Conservation (phyloP, 2,888 invertebrate species). For the Amphipyra tragopoginis region DNA sequence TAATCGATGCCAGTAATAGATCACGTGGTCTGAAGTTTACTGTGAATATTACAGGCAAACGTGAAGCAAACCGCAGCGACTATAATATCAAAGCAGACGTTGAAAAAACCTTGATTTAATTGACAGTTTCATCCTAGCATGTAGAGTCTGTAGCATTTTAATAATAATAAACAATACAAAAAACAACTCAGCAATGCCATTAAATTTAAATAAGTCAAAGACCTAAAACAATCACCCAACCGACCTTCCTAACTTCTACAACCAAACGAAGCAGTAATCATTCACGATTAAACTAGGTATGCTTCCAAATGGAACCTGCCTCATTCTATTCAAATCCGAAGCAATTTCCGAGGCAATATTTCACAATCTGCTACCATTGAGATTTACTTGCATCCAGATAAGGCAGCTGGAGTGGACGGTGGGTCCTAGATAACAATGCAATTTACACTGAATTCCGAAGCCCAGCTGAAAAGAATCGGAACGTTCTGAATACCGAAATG, state of each 20-base stretch:
- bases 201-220: background rate
- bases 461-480: constrained; percentile 52
- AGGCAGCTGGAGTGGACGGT: constrained; percentile 68
- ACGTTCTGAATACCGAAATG: constrained; percentile 21
- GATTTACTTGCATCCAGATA: constrained; percentile 79
- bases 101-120: too few species aligned
- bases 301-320: constrained; percentile 58
- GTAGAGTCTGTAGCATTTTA: too few species aligned
- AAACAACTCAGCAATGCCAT: too few species aligned
- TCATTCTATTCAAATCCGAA: constrained; percentile 63
- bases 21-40: too few species aligned
- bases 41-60: too few species aligned
- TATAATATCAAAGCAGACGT: too few species aligned
- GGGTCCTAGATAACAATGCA: constrained; percentile 79
- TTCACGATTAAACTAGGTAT: constrained; percentile 59
- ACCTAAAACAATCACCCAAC: constrained; percentile 2
- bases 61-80: too few species aligned
- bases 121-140: too few species aligned
- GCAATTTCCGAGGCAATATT: constrained; percentile 75
- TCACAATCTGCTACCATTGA: constrained; percentile 69
- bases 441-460: constrained; percentile 75
- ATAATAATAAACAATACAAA: too few species aligned
- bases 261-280: constrained; percentile 37
- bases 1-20: too few species aligned
- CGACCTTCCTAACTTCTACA: constrained; percentile 1